Evolutionary conservation across 2,888 invertebrate species (phyloP).

Genomic region (Xanthorhoe spadicearia): DNA sequence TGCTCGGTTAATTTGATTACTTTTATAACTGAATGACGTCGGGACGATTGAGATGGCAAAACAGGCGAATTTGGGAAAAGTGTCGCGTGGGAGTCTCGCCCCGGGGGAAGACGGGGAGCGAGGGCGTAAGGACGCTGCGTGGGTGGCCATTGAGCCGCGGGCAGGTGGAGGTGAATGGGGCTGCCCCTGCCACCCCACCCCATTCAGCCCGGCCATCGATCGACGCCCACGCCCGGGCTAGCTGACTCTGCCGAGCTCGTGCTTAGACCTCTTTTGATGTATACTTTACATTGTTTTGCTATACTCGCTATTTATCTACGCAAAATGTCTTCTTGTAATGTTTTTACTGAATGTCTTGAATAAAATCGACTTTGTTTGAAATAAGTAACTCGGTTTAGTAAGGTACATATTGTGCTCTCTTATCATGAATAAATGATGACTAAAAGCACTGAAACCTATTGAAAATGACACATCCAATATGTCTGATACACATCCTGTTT

Average conservation of each 20-base stretch:
- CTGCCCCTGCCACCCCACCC: slow-evolving; percentile 63
- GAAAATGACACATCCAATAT: slow-evolving; percentile 35
- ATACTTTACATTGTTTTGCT: slow-evolving; percentile 36
- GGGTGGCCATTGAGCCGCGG: slow-evolving; percentile 81
- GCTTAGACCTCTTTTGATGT: slow-evolving; percentile 33
- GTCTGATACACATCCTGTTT: slow-evolving; percentile 34
- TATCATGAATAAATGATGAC: background rate
- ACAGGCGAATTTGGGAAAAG: slow-evolving; percentile 71
- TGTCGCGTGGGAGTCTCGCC: slow-evolving; percentile 69
- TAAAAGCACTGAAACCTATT: slow-evolving; percentile 19
- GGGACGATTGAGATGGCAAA: slow-evolving; percentile 69
- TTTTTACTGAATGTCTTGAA: background rate
- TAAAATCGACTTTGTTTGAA: no score
- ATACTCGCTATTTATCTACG: slow-evolving; percentile 1
- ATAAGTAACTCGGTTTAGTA: background rate
- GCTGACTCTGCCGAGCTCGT: slow-evolving; percentile 37
- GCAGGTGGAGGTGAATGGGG: slow-evolving; percentile 80
- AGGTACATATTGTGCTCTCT: background rate
- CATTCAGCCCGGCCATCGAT: slow-evolving; percentile 74
- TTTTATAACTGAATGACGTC: slow-evolving; percentile 73
- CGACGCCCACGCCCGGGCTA: slow-evolving; percentile 54
- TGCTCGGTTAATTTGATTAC: slow-evolving; percentile 63
- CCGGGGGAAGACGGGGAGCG: slow-evolving; percentile 44
- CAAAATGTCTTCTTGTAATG: background rate
- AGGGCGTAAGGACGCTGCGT: slow-evolving; percentile 64